phyloP scores from a whole-genome alignment of 2,797 vertebrate genomes.

The Odontamblyopus rebecca region DNA sequence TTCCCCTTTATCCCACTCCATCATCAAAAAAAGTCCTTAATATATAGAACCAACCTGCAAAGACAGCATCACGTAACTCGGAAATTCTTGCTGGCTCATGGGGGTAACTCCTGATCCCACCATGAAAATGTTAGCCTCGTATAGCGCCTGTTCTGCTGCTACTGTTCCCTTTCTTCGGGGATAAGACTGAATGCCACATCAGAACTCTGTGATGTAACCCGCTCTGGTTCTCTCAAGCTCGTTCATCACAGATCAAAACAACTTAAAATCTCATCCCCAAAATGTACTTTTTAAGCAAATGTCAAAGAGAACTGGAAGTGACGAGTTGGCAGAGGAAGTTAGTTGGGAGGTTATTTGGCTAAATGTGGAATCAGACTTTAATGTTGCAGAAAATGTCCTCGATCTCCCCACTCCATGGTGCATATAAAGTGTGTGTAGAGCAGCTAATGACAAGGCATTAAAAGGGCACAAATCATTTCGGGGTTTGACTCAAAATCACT shows the following conservation, averaged over 20 bases:
- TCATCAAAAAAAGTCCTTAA: slow-evolving; percentile 4
- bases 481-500: not conserved
- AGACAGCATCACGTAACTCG: not conserved
- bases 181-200: slow-evolving; percentile 62
- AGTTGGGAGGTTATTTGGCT: slow-evolving; percentile 5
- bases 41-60: not conserved
- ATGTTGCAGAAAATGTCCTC: slow-evolving; percentile 23
- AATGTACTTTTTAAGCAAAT: slow-evolving; percentile 8
- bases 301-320: not conserved
- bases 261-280: slow-evolving; percentile 21
- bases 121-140: slow-evolving; percentile 21
- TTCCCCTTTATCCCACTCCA: not conserved
- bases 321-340: slow-evolving; percentile 22
- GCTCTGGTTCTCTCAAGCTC: slow-evolving; percentile 25
- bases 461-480: slow-evolving; percentile 9
- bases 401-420: slow-evolving; percentile 4
- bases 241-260: slow-evolving; percentile 44
- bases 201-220: slow-evolving; percentile 42
- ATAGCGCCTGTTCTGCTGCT: slow-evolving; percentile 20
- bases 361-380: slow-evolving; percentile 14
- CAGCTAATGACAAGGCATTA: slow-evolving; percentile 25
- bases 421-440: slow-evolving; percentile 1
- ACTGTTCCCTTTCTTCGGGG: slow-evolving; percentile 26
- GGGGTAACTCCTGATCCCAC: slow-evolving; percentile 24
- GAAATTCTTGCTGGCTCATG: slow-evolving; percentile 11